Evolutionary conservation across 2,888 invertebrate genomes (phyloP).

Genomic region (Abrostola triplasia): DNA sequence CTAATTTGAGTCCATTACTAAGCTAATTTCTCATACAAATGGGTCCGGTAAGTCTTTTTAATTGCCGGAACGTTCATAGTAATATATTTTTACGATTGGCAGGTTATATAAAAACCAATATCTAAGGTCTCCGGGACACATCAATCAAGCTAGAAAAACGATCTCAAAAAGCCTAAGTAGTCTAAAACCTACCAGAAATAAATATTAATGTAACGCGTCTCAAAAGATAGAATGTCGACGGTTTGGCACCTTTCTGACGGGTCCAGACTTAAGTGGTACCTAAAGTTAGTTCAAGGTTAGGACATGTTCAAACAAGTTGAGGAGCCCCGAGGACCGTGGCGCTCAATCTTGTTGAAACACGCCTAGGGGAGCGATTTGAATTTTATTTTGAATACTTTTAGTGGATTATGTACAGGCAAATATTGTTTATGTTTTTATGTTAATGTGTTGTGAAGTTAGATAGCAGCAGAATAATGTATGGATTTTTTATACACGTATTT

Average conservation of each 20-base stretch:
- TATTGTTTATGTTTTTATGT: not conserved
- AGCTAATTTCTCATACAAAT: no score
- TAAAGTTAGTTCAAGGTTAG: slow-evolving; percentile 25
- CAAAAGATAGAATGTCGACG: slow-evolving; percentile 37
- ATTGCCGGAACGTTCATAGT: no score
- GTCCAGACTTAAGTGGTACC: slow-evolving; percentile 45
- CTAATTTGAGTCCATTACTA: no score
- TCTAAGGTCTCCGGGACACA: slow-evolving; percentile 5
- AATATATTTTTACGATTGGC: not conserved
- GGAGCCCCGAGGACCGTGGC: slow-evolving; percentile 24
- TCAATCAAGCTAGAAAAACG: slow-evolving; percentile 19
- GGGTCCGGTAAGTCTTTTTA: no score
- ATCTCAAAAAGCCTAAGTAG: slow-evolving; percentile 9
- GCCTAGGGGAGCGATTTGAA: slow-evolving; percentile 31
- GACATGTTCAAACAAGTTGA: no score
- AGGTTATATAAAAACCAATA: slow-evolving; percentile 12
- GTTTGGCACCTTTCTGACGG: slow-evolving; percentile 55
- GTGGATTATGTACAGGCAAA: slow-evolving; percentile 26
- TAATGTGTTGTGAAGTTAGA: no score
- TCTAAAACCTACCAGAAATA: slow-evolving; percentile 54
- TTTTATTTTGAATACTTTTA: slow-evolving; percentile 45
- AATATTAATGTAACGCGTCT: slow-evolving; percentile 61
- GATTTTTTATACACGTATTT: no score
- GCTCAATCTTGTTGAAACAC: slow-evolving; percentile 32
- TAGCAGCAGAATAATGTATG: no score